phyloP scores from a whole-genome alignment of 2,888 invertebrate genomes.

The Drosophila dives region DNA sequence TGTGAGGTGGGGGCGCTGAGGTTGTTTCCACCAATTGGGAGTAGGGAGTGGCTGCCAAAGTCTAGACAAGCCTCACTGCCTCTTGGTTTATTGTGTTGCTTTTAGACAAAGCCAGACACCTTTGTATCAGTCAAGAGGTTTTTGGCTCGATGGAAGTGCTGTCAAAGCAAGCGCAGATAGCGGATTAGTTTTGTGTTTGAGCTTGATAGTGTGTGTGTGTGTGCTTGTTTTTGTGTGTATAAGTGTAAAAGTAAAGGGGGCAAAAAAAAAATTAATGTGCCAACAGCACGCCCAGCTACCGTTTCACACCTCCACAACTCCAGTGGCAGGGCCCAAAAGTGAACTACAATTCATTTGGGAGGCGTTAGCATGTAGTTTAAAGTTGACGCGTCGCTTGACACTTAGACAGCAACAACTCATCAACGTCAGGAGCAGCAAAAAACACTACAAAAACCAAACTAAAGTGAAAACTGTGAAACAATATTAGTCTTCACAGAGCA shows the following conservation, averaged over 20 bases:
- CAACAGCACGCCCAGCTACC: conserved; percentile 53
- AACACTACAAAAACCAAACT: conserved; percentile 37
- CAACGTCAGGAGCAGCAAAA: conserved; percentile 72
- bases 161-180: conserved; percentile 73
- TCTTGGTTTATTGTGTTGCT: conserved; percentile 21
- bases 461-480: conserved; percentile 68
- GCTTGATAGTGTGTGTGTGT: neutral
- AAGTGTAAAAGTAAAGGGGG: neutral
- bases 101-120: conserved; percentile 62
- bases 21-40: conserved; percentile 30
- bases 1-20: neutral
- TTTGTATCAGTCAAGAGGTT: conserved; percentile 70
- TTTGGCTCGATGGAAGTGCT: conserved; percentile 61
- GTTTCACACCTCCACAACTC: conserved; percentile 8
- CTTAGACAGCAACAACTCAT: conserved; percentile 81
- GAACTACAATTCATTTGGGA: conserved; percentile 70
- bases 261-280: conserved; percentile 70
- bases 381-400: conserved; percentile 80
- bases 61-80: conserved; percentile 58
- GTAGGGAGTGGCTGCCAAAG: conserved; percentile 50
- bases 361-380: conserved; percentile 78
- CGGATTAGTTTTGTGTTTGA: conserved; percentile 62
- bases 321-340: conserved; percentile 17
- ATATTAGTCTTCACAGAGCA: conserved; percentile 63
- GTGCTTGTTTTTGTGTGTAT: neutral